phyloP scores from a whole-genome alignment of 1,140 invertebrate species.

The Antheraea mylitta region DNA sequence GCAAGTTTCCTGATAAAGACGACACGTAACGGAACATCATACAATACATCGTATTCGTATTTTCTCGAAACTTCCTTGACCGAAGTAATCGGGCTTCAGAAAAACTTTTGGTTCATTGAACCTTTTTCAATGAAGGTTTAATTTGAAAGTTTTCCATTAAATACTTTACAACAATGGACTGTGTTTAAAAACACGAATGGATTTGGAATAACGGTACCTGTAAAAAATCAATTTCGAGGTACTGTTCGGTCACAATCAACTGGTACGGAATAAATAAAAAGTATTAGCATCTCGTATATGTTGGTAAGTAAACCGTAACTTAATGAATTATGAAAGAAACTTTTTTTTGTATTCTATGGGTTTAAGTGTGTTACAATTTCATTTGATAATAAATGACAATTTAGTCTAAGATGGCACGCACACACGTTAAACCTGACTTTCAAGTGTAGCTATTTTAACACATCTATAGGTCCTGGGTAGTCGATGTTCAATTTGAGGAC shows the following conservation, averaged over 20 bases:
- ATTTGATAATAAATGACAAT: too few relatives aligned
- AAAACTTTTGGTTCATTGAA: conserved; percentile 10
- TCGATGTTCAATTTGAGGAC: too few relatives aligned
- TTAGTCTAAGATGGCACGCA: too few relatives aligned
- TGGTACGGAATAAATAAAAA: background rate
- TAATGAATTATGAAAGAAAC: conserved; percentile 8
- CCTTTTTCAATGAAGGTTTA: background rate
- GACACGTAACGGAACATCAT: conserved; percentile 7
- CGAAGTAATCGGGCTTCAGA: background rate
- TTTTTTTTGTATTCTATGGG: background rate
- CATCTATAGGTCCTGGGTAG: too few relatives aligned
- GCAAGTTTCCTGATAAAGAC: conserved; percentile 4
- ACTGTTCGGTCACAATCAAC: conserved; percentile 16
- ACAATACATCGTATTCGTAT: conserved; percentile 7
- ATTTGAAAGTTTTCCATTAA: conserved; percentile 3
- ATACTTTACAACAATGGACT: background rate
- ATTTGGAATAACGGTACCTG: conserved; percentile 17
- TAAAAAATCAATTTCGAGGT: conserved; percentile 17
- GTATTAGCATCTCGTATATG: background rate
- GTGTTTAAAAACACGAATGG: background rate
- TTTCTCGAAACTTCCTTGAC: conserved; percentile 8
- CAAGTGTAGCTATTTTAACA: too few relatives aligned
- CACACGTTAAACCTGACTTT: too few relatives aligned
- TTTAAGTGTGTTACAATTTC: too few relatives aligned
- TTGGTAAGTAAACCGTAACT: background rate